Conservation (phyloP, 2,888 invertebrate species). For the Apantesis nais region DNA sequence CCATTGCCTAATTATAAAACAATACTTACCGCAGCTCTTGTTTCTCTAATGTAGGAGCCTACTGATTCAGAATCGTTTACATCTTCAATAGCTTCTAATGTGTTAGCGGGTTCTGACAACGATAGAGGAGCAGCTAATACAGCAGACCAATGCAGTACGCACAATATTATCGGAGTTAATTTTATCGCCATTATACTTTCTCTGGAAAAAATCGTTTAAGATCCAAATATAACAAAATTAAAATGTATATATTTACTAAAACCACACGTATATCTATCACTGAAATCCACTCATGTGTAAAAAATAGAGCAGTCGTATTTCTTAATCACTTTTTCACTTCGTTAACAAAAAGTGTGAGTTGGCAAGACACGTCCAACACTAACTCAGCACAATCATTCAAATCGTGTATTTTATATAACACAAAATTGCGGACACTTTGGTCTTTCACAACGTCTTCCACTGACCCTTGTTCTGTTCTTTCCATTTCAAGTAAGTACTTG, state of each 20-base stretch:
- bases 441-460: conserved; percentile 68
- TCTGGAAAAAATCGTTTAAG: conserved; percentile 29
- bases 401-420: conserved; percentile 80
- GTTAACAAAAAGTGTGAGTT: conserved; percentile 55
- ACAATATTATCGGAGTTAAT: conserved; percentile 58
- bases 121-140: conserved; percentile 54
- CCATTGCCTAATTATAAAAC: neutral
- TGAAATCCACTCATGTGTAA: conserved; percentile 33
- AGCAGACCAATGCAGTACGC: conserved; percentile 60
- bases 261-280: conserved; percentile 17
- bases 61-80: conserved; percentile 84
- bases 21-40: conserved; percentile 79
- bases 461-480: conserved; percentile 51
- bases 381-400: conserved; percentile 61
- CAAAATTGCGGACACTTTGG: conserved; percentile 61
- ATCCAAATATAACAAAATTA: neutral
- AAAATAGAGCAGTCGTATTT: conserved; percentile 36
- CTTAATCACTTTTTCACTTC: conserved; percentile 51
- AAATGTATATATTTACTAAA: neutral
- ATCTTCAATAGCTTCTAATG: conserved; percentile 69
- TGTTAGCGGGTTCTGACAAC: conserved; percentile 48
- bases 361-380: conserved; percentile 54
- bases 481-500: conserved; percentile 19
- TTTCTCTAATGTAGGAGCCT: conserved; percentile 85
- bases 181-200: conserved; percentile 55